Evolutionary conservation across 2,113 vertebrate species (phyloP).

Genomic region (Solenodon paradoxus): DNA sequence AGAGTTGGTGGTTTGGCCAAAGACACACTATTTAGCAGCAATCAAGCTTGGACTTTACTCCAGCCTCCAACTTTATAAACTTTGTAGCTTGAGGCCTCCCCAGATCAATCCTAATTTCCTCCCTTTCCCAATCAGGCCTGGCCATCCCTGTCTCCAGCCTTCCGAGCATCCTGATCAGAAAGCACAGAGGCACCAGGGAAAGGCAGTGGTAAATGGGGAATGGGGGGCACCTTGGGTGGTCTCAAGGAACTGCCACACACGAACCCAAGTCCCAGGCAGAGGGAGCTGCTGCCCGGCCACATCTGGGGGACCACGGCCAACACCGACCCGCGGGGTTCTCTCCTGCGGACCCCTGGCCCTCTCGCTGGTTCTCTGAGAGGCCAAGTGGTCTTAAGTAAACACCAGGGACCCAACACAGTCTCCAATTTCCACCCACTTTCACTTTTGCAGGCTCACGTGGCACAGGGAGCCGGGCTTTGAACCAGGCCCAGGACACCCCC

Average conservation of each 20-base stretch:
- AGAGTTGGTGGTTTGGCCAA: not conserved
- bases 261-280: not conserved
- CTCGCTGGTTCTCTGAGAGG: not conserved
- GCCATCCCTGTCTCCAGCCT: not conserved
- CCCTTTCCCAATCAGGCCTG: not conserved
- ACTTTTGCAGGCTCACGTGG: not conserved
- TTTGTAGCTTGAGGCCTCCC: not conserved
- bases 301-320: not conserved
- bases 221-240: not conserved
- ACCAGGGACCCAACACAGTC: not conserved
- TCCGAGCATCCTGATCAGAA: not conserved
- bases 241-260: not conserved
- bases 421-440: conserved; percentile 46
- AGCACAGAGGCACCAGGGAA: not conserved
- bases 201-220: rapidly evolving
- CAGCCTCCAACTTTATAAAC: not conserved
- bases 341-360: not conserved
- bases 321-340: not conserved
- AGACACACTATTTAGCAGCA: not conserved
- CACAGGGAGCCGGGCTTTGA: not conserved
- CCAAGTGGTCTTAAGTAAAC: conserved; percentile 40
- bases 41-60: not conserved
- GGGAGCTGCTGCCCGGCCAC: not conserved
- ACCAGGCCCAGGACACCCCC: not conserved
- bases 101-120: not conserved